Percentiles rank a stretch among this genome's conserved stretches.
phyloP scores from a whole-genome alignment of 1,140 invertebrate species.

The Halesus radiatus region DNA sequence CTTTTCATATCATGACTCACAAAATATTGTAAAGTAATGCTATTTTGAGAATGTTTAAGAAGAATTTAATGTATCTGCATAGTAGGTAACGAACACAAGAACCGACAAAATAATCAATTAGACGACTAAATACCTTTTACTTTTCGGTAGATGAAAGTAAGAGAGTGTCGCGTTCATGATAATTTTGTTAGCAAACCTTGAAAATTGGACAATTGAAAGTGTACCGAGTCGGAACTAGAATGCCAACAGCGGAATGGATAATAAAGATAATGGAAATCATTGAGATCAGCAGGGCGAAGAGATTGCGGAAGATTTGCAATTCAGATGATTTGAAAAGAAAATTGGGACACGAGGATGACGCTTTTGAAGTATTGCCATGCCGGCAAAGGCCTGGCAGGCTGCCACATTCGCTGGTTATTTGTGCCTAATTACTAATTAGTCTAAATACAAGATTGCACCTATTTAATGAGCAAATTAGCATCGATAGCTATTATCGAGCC shows the following conservation, averaged over 20 bases:
- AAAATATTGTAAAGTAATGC: no score
- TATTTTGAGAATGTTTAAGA: no score
- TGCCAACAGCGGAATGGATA: not conserved
- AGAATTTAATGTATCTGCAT: no score
- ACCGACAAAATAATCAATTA: no score
- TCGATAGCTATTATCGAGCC: no score
- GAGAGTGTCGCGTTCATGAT: slow-evolving; percentile 1
- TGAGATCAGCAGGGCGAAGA: not conserved
- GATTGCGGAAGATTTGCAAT: slow-evolving; percentile 2
- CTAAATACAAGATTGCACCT: no score
- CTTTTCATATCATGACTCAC: no score
- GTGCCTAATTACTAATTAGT: no score
- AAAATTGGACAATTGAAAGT: not conserved
- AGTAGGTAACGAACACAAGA: no score
- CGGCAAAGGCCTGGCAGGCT: not conserved
- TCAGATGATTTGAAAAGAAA: not conserved
- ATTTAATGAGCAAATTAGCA: no score
- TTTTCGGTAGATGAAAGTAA: not conserved
- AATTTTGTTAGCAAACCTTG: slow-evolving; percentile 1
- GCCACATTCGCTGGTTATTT: no score
- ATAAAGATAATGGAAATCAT: not conserved
- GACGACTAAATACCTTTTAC: not conserved
- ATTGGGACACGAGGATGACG: not conserved
- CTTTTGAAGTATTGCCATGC: not conserved
- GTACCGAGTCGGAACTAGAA: not conserved